Evolutionary conservation across 2,888 invertebrate species (phyloP).

Genomic region (Vanessa cardui): DNA sequence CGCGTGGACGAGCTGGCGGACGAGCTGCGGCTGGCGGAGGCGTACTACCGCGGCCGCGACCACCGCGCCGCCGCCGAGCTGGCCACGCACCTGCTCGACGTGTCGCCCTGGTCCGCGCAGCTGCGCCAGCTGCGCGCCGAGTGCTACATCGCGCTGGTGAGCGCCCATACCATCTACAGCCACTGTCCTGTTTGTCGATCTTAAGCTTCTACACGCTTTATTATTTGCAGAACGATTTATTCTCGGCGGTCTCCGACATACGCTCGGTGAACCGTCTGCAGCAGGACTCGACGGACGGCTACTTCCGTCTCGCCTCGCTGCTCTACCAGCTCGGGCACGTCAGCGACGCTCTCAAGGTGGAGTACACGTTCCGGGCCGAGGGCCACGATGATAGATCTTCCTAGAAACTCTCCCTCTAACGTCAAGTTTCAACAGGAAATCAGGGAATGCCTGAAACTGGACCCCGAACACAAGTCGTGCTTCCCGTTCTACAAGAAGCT

Average conservation of each 20-base stretch:
- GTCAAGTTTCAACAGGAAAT: constrained; percentile 84
- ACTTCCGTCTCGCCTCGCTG: constrained; percentile 90
- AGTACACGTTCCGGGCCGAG: not conserved
- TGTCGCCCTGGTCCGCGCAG: constrained; percentile 94
- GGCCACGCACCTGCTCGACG: constrained; percentile 87
- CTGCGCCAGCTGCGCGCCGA: constrained; percentile 94
- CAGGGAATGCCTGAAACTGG: constrained; percentile 97
- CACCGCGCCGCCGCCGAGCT: constrained; percentile 80
- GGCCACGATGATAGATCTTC: not conserved
- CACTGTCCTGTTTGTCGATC: too few relatives aligned
- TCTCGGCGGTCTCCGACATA: constrained; percentile 95
- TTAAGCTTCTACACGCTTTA: not conserved
- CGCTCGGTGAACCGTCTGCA: constrained; percentile 94
- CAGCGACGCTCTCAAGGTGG: constrained; percentile 91
- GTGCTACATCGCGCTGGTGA: constrained; percentile 87
- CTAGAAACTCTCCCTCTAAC: not conserved
- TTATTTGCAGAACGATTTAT: constrained; percentile 85
- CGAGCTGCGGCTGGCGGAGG: constrained; percentile 82
- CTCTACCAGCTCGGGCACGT: constrained; percentile 96
- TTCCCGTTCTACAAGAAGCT: constrained; percentile 98
- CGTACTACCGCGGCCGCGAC: constrained; percentile 78
- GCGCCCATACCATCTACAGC: constrained; percentile 28
- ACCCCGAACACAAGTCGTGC: constrained; percentile 98
- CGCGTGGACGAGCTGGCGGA: constrained; percentile 87
- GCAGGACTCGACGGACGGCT: constrained; percentile 95